Conservation (phyloP, 2,888 invertebrate genomes). For the Zaprionus obscuricornis region DNA sequence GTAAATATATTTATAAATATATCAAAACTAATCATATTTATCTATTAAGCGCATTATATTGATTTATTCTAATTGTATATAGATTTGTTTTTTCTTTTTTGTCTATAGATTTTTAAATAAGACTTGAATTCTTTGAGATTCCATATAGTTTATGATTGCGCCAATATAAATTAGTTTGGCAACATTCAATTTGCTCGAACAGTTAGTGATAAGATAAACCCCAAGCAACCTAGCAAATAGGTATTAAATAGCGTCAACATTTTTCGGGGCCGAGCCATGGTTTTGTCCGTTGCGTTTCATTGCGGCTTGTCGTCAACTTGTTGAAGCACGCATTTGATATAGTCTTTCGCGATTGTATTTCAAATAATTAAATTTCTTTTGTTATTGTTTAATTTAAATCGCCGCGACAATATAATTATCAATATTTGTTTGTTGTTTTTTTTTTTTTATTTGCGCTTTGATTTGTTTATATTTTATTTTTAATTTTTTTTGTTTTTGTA, state of each 20-base stretch:
- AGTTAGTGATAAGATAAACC: slow-evolving; percentile 53
- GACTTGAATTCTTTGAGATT: slow-evolving; percentile 35
- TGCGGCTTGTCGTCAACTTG: slow-evolving; percentile 21
- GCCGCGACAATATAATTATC: no score
- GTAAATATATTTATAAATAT: no score
- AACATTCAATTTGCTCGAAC: slow-evolving; percentile 62
- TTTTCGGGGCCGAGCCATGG: slow-evolving; percentile 31
- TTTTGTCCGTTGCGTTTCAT: slow-evolving; percentile 25
- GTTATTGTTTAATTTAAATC: neutral
- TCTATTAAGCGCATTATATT: no score
- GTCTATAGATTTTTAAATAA: no score
- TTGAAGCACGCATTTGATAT: slow-evolving; percentile 25
- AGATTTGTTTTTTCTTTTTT: no score
- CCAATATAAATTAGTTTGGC: slow-evolving; percentile 43
- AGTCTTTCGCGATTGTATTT: slow-evolving; percentile 1
- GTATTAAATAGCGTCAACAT: slow-evolving; percentile 38
- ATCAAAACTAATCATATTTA: no score
- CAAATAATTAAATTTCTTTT: neutral
- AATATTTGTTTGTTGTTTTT: no score
- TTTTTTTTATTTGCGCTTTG: no score
- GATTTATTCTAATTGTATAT: no score
- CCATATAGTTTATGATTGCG: slow-evolving; percentile 37
- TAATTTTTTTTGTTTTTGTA: no score
- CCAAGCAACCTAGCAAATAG: slow-evolving; percentile 12
- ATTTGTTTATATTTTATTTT: no score